Evolutionary conservation across 2,797 vertebrate genomes (phyloP), one percentile per base, ranked within the genome.

Genomic region (Silurus lanzhouensis): DNA sequence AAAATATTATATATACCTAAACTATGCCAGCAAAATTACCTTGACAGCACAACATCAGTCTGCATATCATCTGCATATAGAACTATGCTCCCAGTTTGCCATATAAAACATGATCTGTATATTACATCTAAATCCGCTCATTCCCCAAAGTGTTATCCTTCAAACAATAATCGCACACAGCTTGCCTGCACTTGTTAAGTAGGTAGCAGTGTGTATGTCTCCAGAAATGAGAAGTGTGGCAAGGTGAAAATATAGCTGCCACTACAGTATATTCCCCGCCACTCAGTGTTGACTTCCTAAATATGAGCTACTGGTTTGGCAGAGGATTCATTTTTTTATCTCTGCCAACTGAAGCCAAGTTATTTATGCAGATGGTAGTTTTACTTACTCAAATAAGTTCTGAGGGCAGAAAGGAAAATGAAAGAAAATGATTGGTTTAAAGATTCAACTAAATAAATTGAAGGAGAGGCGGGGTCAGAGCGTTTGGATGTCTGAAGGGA

Each of bases 101-200:
- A 52, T 52, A 15, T 15, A 55, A 55, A 52, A 7, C 14, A 52
- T n/a, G 2, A n/a, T 52, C 71, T 74, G 12, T 74, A 25, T 74
- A 74, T 52, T 74, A 74, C 46, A 52, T 22, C 22, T 52, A 22
- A 74, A 74, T 74, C 46, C n/a, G 22, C 46, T 74, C 71, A 74
- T 52, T 38, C 22, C 71, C 46, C 44, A 22, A 74, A 52, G 14
- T 7, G 8, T 74, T 55, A 52, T 71, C 12, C 13, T 74, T 44
- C 46, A 52, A 72, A 74, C 48, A 25, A 52, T 52, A 1, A 74
- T 52, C 6, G 22, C 46, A 52, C 22, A 74, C n/a, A 10, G 10
- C 46, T 74, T 25, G 22, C 22, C 46, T 52, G 22, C 22, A 52
- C 6, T 74, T 14, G 71, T 22, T 7, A 52, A 74, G 2, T n/a